Conservation (phyloP, 2,888 invertebrate genomes). For the Tetragonula carbonaria region DNA sequence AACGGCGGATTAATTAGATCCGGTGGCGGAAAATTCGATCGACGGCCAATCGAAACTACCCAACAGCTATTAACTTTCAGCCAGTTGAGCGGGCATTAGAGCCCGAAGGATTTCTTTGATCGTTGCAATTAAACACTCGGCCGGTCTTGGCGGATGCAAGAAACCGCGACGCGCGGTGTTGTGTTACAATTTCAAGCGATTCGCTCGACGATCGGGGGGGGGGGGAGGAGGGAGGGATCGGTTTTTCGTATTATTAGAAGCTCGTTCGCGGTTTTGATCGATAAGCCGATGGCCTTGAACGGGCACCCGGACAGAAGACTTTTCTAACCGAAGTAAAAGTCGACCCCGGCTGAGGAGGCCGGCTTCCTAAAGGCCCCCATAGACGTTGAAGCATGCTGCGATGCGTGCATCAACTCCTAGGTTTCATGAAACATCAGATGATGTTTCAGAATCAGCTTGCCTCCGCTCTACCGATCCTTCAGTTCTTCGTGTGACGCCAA, state of each 20-base stretch:
- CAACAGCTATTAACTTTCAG: constrained; percentile 12
- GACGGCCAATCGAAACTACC: not conserved
- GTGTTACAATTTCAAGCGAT: constrained; percentile 63
- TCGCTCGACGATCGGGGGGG: constrained; percentile 50
- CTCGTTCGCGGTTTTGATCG: constrained; percentile 73
- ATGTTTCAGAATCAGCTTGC: too few species aligned
- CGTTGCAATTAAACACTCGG: constrained; percentile 22
- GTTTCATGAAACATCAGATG: too few species aligned
- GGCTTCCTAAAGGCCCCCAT: constrained; percentile 10
- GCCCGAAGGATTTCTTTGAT: constrained; percentile 9
- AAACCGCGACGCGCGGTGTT: constrained; percentile 46
- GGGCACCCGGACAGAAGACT: constrained; percentile 66
- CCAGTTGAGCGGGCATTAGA: not conserved
- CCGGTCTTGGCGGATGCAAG: not conserved
- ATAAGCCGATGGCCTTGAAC: constrained; percentile 78
- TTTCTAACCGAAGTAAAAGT: constrained; percentile 75
- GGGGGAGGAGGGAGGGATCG: constrained; percentile 48
- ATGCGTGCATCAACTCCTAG: too few species aligned
- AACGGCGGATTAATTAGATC: not conserved
- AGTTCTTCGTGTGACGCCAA: too few species aligned
- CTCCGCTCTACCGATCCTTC: too few species aligned
- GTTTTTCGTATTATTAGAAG: constrained; percentile 68
- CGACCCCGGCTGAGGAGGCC: constrained; percentile 48
- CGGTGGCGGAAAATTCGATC: not conserved
- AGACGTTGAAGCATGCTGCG: too few species aligned